Conservation (phyloP, 1,140 invertebrate genomes). For the Drosophila sucinea region DNA sequence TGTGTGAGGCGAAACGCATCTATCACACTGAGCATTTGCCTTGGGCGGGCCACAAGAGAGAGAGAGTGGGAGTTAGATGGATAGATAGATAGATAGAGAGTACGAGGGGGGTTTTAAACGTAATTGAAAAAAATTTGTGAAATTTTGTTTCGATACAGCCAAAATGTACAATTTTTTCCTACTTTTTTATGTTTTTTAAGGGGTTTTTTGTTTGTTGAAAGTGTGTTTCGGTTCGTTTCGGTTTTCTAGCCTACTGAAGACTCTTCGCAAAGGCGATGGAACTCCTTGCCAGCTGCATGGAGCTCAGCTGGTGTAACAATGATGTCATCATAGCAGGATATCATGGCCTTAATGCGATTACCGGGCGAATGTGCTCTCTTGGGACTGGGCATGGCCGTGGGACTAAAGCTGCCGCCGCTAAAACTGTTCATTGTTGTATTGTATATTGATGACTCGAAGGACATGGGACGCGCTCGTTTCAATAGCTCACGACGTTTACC, state of each 20-base stretch:
- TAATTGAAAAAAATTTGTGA: slow-evolving; percentile 44
- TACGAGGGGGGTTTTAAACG: background rate
- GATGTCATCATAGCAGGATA: slow-evolving; percentile 70
- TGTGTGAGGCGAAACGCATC: slow-evolving; percentile 17
- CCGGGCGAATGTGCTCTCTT: slow-evolving; percentile 56
- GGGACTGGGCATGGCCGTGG: slow-evolving; percentile 54
- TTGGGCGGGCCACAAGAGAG: slow-evolving; percentile 22
- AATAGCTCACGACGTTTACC: slow-evolving; percentile 62
- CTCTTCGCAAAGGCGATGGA: slow-evolving; percentile 57
- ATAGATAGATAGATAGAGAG: background rate
- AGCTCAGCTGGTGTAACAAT: slow-evolving; percentile 69
- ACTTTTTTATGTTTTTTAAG: background rate
- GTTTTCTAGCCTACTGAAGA: slow-evolving; percentile 32
- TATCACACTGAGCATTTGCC: slow-evolving; percentile 40
- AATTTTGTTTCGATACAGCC: slow-evolving; percentile 42
- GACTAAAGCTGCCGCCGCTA: slow-evolving; percentile 39
- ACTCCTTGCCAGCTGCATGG: slow-evolving; percentile 49
- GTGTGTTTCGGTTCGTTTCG: background rate
- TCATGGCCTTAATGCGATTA: slow-evolving; percentile 22
- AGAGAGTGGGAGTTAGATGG: background rate
- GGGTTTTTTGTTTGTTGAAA: background rate
- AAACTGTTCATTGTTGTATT: slow-evolving; percentile 15
- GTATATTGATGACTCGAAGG: slow-evolving; percentile 24
- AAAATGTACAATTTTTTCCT: slow-evolving; percentile 53
- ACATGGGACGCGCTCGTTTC: slow-evolving; percentile 64